Base-by-base conservation (phyloP, 2,888 invertebrate species). In the Tanytarsus gracilentus region DNA sequence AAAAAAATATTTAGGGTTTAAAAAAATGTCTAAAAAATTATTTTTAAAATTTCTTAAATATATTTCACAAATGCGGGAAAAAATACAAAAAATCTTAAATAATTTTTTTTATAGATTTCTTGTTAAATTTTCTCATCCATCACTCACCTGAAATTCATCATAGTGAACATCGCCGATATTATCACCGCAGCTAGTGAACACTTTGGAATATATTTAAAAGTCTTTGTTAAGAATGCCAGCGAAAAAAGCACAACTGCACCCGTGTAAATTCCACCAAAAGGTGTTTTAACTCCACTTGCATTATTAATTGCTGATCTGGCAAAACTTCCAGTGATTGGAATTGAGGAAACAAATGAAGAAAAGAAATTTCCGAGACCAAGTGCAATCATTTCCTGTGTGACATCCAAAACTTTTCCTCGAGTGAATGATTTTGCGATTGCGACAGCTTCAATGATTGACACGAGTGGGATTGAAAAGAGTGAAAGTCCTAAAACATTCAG, bases 321-420 rank as follows among this genome's bases (percentile, higher is more conserved):
- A 74, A 91, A 91, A 16, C 88, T 88, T 61, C 89, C 93, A 5
- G 90, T 86, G 1, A 86, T 81, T 0, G 95, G 93, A 84, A 94
- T 93, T 44, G 91, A 84, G 58, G 82, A 81, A 1, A 88, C 82
- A 71, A 93, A 89, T 23, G 89, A 85, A 4, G 91, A 84, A 53
- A 86, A 66, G 21, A 93, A 67, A 74, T 94, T 95, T 66, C 87
- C 84, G 1, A 86, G 69, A 9, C 91, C 91, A 26, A 95, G 74
- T 0, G 94, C 91, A 29, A 94, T 71, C 82, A 96, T 84, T 75
- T 96, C 95, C 70, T 95, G 95, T 0, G 89, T 90, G 0, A 88
- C 87, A 71, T 94, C 88, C 61, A 95, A 78, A 0, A 82, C 74
- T 66, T 79, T 79, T 1, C 86, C 85, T 67, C 85, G 84, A 87